phyloP scores from a whole-genome alignment of 2,888 invertebrate genomes.

The Entomobrya multifasciata region DNA sequence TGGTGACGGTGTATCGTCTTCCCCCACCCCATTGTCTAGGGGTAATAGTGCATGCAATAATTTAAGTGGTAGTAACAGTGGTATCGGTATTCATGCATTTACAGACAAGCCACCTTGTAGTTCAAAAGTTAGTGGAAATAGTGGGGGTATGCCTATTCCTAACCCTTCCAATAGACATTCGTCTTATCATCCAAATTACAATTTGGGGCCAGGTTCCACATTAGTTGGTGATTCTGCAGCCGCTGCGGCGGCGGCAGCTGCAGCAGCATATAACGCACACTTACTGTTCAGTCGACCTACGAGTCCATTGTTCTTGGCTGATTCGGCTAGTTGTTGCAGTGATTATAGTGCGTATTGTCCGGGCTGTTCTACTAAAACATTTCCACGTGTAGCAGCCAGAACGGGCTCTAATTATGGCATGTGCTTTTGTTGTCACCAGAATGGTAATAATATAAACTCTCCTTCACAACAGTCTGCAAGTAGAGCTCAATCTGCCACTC shows the following conservation, averaged over 20 bases:
- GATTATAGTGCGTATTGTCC: conserved; percentile 70
- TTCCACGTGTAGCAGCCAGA: conserved; percentile 76
- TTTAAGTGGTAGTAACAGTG: conserved; percentile 49
- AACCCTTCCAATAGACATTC: conserved; percentile 78
- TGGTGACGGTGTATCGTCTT: conserved; percentile 54
- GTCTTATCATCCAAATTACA: conserved; percentile 78
- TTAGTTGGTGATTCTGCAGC: conserved; percentile 71
- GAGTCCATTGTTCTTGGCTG: conserved; percentile 75
- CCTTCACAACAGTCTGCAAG: conserved; percentile 20
- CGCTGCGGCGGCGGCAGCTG: conserved; percentile 72
- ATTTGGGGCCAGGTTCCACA: conserved; percentile 38
- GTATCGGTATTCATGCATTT: conserved; percentile 11
- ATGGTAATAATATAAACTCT: conserved; percentile 8
- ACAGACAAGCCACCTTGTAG: conserved; percentile 33
- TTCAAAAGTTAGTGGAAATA: conserved; percentile 44
- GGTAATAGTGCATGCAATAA: conserved; percentile 50
- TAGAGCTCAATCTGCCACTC: conserved; percentile 48
- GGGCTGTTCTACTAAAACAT: conserved; percentile 76
- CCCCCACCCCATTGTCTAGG: conserved; percentile 59
- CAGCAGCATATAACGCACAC: conserved; percentile 74
- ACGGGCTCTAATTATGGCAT: conserved; percentile 69
- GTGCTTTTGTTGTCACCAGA: conserved; percentile 77
- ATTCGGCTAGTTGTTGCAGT: conserved; percentile 72
- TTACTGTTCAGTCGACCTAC: conserved; percentile 77
- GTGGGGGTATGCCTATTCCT: conserved; percentile 26